Evolutionary conservation across 92 coral and sea anemone genomes (phyloP).

Genomic region (Phenganax subtilis): DNA sequence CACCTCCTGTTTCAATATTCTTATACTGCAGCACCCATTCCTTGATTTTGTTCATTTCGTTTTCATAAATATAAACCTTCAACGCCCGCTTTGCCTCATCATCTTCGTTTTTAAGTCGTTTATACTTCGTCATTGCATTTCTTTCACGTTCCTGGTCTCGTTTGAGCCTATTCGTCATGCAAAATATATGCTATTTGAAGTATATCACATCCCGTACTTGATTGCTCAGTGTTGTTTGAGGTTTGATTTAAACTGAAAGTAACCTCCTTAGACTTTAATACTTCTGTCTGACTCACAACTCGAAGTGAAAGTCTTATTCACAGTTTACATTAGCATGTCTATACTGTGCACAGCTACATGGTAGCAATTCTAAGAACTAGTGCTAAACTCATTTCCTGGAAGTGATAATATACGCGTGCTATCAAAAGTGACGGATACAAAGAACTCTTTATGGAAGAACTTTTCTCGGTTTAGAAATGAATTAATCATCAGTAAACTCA

Average conservation of each 20-base stretch:
- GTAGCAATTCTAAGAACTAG: background rate
- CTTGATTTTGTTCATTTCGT: conserved; percentile 52
- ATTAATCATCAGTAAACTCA: background rate
- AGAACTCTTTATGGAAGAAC: background rate
- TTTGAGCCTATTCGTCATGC: too few relatives aligned
- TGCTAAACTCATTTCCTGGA: background rate
- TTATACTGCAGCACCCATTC: conserved; percentile 54
- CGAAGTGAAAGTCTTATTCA: too few relatives aligned
- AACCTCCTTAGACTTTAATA: too few relatives aligned
- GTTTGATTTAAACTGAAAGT: background rate
- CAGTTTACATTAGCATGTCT: background rate
- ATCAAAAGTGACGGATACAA: too few relatives aligned
- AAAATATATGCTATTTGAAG: too few relatives aligned
- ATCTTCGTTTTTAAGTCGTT: background rate
- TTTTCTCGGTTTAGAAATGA: background rate
- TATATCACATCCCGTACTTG: background rate
- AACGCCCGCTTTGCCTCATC: conserved; percentile 17
- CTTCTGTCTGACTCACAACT: too few relatives aligned
- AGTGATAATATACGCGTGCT: background rate
- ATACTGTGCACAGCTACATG: background rate
- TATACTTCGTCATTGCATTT: background rate
- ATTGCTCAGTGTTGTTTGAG: background rate
- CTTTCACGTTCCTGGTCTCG: too few relatives aligned
- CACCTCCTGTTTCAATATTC: conserved; percentile 81
- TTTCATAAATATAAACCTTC: conserved; percentile 55